A percentile compares a stretch with the other conserved stretches of the same genome.
Evolutionary conservation across 64 coral and sea anemone genomes (phyloP).

Genomic region (Astreopora myriophthalma): DNA sequence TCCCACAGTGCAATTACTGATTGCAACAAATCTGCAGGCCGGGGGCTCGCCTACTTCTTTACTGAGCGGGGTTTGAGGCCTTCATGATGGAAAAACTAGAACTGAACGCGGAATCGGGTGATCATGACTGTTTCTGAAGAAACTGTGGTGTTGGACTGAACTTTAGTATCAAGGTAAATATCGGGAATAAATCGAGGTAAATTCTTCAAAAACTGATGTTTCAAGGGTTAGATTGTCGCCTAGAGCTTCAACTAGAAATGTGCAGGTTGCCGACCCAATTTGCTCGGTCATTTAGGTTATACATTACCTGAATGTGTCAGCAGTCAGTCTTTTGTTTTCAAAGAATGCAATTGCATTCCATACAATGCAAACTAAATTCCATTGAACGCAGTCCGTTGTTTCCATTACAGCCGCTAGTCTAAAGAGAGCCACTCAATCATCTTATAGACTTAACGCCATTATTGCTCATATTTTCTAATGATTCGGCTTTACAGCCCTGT

Average conservation of each 20-base stretch:
- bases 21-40: no score
- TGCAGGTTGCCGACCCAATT: neutral
- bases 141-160: no score
- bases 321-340: neutral
- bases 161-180: no score
- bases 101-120: no score
- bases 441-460: neutral
- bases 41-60: no score
- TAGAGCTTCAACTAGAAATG: neutral
- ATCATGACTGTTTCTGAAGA: no score
- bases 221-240: no score
- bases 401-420: neutral
- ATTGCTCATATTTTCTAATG: neutral
- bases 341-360: neutral
- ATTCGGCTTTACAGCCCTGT: neutral
- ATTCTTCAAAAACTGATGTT: neutral
- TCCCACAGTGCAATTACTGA: no score
- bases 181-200: no score
- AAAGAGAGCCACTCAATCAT: neutral
- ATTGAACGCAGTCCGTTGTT: neutral
- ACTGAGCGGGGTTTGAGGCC: no score
- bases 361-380: neutral
- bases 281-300: neutral
- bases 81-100: no score
- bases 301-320: neutral